Evolutionary conservation across 2,888 invertebrate genomes (phyloP), one percentile per base, ranked within the genome.

Genomic region (Drosophila birchii): DNA sequence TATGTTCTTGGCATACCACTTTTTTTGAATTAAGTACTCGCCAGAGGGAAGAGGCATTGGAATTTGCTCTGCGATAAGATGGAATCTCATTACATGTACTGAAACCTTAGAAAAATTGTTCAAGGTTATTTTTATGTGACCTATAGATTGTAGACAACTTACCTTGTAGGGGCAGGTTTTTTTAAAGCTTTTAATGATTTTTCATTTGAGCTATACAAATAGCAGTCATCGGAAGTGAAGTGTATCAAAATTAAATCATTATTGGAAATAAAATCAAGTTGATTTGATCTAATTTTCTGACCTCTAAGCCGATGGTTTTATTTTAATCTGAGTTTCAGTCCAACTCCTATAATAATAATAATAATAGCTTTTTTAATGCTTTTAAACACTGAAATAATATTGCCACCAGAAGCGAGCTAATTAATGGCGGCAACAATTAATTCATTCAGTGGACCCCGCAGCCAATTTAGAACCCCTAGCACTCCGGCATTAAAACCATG

Each of bases 391-490:
- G 5, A 7, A 5, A 36, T 67, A 18, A 53, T 45, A 16, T 45
- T 34, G 34, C 23, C 32, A 18, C 9, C 20, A 29, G 18, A 39
- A 26, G 16, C 12, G 5, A 12, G 41, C 32, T n/a, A 55, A 43
- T 36, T 51, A 73, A 80, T 78, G 74, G 66, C 73, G 74, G 41
- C 66, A 68, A 70, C 83, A 78, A 80, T 86, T 82, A 82, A 80
- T 72, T 20, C 29, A 53, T 29, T 26, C 64, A 64, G 18, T 14
- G 41, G 64, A 49, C 64, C 64, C 64, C 26, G n/a, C n/a, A 64
- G 43, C 18, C 41, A 38, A 55, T 47, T 71, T 55, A 23, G 41
- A 29, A 6, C 39, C 36, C 14, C 23, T 12, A 29, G 41, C 20
- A 9, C 23, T 29, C 77, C 61, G 77, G 67, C 75, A 73, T 63